Base-by-base conservation (phyloP, 2,888 invertebrate genomes). In the Sycophila texana region DNA sequence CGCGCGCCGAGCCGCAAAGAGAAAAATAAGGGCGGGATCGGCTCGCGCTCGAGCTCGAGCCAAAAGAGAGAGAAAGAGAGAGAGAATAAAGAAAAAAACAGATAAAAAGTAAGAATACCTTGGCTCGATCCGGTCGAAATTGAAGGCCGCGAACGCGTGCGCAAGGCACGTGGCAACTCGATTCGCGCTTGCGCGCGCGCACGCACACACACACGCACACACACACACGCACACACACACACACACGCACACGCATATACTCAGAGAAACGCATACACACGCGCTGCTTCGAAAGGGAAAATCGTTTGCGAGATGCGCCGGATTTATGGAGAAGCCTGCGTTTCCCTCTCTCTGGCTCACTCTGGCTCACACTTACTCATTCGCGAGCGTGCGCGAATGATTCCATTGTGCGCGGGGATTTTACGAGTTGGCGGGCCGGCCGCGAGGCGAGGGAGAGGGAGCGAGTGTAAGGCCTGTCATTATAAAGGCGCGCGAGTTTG, bases 351-450 rank as follows among this genome's bases (percentile, higher is more conserved):
- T 39, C 5, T 39, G 5, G 4, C 39, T 39, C 39, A 7, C 4
- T 39, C 7, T 39, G 78, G 66, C 77, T 71, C 39, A 4, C n/a
- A 26, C 26, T 26, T 26, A 3, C 26, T 26, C 26, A 26, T 26
- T 71, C 79, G 77, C 81, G 82, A 81, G 83, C 30, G 53, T 22
- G 74, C 81, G 82, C 82, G 84, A 87, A 89, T 87, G 86, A 88
- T 89, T 89, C 85, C 88, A 89, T 89, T 88, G 89, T 87, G 86
- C 84, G 86, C 84, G 84, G 84, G 39, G 83, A 87, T 90, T 90
- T 90, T 90, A 90, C 87, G 90, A 90, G 89, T 87, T 26, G 53
- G 84, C 4, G 63, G 39, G 85, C 85, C 20, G 20, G 39, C 7
- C 57, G 39, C 39, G 65, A 47, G 65, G 20, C 16, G 49, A 18